These are phyloP conservation scores for Herminia tarsipennalis DNA, from an alignment of 2,888 invertebrate genomes.

Conservation along the genomic window DNA sequence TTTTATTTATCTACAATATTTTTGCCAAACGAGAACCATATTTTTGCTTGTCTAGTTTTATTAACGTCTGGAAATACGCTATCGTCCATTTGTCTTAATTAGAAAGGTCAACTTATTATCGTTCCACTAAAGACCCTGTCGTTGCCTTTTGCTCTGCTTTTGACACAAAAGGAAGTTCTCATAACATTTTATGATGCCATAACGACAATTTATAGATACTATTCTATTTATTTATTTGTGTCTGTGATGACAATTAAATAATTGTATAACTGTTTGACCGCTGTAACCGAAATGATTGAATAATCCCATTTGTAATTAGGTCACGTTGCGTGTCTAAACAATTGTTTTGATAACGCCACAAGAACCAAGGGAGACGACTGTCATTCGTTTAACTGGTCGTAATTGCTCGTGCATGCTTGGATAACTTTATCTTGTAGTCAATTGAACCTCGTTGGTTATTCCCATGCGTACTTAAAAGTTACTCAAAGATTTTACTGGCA, in stretches of 20 bases:
- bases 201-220: too few relatives aligned
- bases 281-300: conserved; percentile 1
- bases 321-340: conserved; percentile 5
- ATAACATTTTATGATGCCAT: not conserved
- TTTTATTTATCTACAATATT: too few relatives aligned
- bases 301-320: conserved; percentile 1
- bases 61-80: not conserved
- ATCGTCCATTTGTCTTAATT: conserved; percentile 3
- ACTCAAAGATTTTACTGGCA: too few relatives aligned
- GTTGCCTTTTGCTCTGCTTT: not conserved
- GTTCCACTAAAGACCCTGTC: not conserved
- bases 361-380: conserved; percentile 4
- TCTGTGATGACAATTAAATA: not conserved
- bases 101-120: conserved; percentile 1
- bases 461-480: too few relatives aligned
- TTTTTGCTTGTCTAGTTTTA: conserved; percentile 1
- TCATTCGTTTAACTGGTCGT: conserved; percentile 6
- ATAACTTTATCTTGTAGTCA: conserved; percentile 4
- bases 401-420: conserved; percentile 4
- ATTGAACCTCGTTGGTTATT: not conserved
- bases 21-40: not conserved
- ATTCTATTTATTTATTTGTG: not conserved
- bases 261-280: not conserved
- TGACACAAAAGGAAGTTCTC: conserved; percentile 2
- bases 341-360: conserved; percentile 8